phyloP scores from a whole-genome alignment of 2,797 vertebrate genomes.

The Lagocephalus sceleratus region DNA sequence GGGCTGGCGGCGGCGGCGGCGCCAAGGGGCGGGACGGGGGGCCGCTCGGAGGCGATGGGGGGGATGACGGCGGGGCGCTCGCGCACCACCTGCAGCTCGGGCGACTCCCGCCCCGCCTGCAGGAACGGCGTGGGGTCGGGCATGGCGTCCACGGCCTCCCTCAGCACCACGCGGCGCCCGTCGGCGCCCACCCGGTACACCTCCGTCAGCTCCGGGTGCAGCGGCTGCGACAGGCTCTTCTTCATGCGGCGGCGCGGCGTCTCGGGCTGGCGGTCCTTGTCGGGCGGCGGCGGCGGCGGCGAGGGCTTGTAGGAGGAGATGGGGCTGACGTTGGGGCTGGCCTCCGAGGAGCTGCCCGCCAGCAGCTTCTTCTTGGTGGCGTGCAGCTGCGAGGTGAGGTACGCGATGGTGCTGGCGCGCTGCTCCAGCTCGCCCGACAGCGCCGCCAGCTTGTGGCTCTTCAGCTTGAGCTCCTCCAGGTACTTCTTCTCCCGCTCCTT shows the following conservation, averaged over 20 bases:
- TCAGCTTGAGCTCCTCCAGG: conserved; percentile 94
- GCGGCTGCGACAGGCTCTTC: conserved; percentile 94
- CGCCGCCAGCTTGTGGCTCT: conserved; percentile 92
- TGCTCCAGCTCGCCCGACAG: conserved; percentile 94
- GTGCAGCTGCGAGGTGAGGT: conserved; percentile 94
- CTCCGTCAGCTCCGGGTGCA: conserved; percentile 93
- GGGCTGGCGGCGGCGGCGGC: conserved; percentile 55
- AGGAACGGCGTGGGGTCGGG: conserved; percentile 95
- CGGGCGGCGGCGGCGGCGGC: conserved; percentile 83
- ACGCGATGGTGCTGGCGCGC: conserved; percentile 91
- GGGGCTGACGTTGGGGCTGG: conserved; percentile 83
- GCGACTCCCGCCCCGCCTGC: conserved; percentile 85
- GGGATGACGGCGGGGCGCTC: conserved; percentile 91
- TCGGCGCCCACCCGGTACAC: conserved; percentile 88
- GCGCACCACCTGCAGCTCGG: conserved; percentile 84
- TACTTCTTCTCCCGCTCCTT: conserved; percentile 95
- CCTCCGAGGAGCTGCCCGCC: conserved; percentile 81
- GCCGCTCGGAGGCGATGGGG: conserved; percentile 84
- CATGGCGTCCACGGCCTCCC: conserved; percentile 92
- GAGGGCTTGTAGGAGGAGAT: conserved; percentile 84
- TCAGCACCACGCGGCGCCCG: conserved; percentile 85
- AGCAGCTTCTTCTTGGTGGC: conserved; percentile 92
- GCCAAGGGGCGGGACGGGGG: conserved; percentile 61
- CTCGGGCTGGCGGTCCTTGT: conserved; percentile 88
- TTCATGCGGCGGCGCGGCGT: conserved; percentile 94